A percentile compares a stretch with the other conserved stretches of the same genome.
Evolutionary conservation across 2,888 invertebrate species (phyloP).

Genomic region (Cerceris rybyensis): DNA sequence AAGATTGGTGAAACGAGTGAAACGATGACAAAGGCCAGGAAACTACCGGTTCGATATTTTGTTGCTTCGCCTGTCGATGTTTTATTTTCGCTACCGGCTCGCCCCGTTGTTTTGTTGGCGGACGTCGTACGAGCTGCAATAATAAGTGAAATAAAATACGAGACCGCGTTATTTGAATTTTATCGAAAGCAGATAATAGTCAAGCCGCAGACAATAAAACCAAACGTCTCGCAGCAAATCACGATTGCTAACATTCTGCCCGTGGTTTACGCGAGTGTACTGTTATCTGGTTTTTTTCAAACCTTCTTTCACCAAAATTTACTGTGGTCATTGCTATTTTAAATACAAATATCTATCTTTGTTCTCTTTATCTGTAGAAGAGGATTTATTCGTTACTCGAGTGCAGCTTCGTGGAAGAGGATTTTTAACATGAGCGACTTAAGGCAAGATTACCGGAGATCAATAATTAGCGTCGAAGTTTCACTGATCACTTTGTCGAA

Average conservation of each 20-base stretch:
- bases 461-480: constrained; percentile 48
- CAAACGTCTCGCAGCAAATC: background rate
- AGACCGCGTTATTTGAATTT: constrained; percentile 35
- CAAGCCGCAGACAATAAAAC: constrained; percentile 10
- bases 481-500: constrained; percentile 34
- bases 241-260: background rate
- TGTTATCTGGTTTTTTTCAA: background rate
- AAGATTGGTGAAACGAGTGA: background rate
- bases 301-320: background rate
- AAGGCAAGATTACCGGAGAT: background rate
- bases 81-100: constrained; percentile 15
- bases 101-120: constrained; percentile 15
- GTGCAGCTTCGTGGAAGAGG: constrained; percentile 6
- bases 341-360: no score
- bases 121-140: constrained; percentile 5
- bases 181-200: constrained; percentile 19
- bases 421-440: constrained; percentile 23
- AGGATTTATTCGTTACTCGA: background rate
- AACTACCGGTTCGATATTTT: constrained; percentile 38
- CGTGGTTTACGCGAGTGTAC: no score
- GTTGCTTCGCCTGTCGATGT: constrained; percentile 8
- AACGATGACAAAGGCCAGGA: constrained; percentile 45
- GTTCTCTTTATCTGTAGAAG: background rate
- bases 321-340: background rate
- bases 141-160: constrained; percentile 18